phyloP scores from a whole-genome alignment of 2,888 invertebrate species.

The Hemithea aestivaria region DNA sequence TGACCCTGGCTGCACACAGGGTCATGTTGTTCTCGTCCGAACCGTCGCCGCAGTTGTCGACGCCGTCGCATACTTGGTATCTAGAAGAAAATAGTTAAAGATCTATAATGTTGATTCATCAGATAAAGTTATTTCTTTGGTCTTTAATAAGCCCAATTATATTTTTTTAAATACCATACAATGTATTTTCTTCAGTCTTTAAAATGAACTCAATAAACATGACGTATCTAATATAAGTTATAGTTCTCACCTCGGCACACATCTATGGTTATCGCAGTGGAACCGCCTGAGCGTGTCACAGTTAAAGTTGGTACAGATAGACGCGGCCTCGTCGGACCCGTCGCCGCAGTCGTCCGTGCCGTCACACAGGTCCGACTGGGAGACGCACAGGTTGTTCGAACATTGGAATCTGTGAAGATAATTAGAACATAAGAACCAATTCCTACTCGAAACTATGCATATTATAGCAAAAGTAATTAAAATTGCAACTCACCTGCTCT shows the following conservation, averaged over 20 bases:
- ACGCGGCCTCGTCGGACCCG: constrained; percentile 90
- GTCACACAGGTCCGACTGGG: constrained; percentile 93
- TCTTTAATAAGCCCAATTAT: too few species aligned
- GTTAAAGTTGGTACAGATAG: constrained; percentile 90
- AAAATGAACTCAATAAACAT: too few species aligned
- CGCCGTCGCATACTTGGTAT: constrained; percentile 93
- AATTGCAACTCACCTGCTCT: constrained; percentile 80
- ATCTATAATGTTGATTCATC: too few species aligned
- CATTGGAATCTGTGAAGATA: constrained; percentile 88
- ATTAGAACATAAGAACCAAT: too few species aligned
- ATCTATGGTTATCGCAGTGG: constrained; percentile 94
- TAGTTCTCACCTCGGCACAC: constrained; percentile 83
- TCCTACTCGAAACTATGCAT: too few species aligned
- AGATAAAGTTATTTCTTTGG: too few species aligned
- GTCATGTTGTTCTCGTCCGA: constrained; percentile 98
- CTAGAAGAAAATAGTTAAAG: constrained; percentile 31
- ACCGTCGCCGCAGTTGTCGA: constrained; percentile 96
- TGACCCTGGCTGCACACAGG: constrained; percentile 86
- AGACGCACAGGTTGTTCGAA: constrained; percentile 94
- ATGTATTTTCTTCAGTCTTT: too few species aligned
- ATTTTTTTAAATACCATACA: too few species aligned
- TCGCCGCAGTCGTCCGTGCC: constrained; percentile 97
- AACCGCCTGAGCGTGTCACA: constrained; percentile 91
- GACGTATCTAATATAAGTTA: too few species aligned
- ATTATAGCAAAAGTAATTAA: too few species aligned